A percentile compares a stretch with the other conserved stretches of the same genome.
phyloP scores from a whole-genome alignment of 1,140 invertebrate genomes.

The Ceratina calcarata region DNA sequence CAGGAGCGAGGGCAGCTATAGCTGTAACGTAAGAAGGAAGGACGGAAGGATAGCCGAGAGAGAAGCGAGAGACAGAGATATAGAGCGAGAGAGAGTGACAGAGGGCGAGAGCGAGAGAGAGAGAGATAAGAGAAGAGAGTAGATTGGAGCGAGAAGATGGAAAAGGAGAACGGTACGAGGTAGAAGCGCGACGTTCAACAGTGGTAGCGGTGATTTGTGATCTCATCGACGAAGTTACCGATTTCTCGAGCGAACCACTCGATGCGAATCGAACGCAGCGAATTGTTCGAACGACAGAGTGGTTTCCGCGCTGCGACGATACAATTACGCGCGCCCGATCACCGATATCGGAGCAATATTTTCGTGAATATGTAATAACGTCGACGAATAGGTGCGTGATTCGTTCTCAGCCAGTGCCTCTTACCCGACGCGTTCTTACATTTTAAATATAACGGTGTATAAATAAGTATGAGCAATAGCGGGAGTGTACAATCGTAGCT shows the following conservation, averaged over 20 bases:
- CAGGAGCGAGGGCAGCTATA: not conserved
- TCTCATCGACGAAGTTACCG: slow-evolving; percentile 33
- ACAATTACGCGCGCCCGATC: slow-evolving; percentile 1
- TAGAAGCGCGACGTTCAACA: slow-evolving; percentile 53
- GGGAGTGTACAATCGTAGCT: slow-evolving; percentile 76
- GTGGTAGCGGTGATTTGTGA: slow-evolving; percentile 53
- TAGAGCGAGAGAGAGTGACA: not conserved
- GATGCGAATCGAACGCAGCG: slow-evolving; percentile 29
- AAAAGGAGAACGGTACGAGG: slow-evolving; percentile 28
- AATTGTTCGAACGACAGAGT: slow-evolving; percentile 32
- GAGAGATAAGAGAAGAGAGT: not conserved
- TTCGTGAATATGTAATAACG: slow-evolving; percentile 27
- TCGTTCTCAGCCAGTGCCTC: slow-evolving; percentile 15
- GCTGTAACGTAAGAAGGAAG: slow-evolving; percentile 20
- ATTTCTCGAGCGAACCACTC: slow-evolving; percentile 2
- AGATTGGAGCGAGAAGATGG: slow-evolving; percentile 5
- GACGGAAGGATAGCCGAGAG: not conserved
- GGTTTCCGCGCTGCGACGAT: slow-evolving; percentile 1
- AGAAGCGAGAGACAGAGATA: slow-evolving; percentile 2
- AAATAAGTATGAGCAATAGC: slow-evolving; percentile 82
- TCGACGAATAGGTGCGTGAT: slow-evolving; percentile 14
- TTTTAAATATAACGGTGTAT: slow-evolving; percentile 81
- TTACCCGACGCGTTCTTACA: slow-evolving; percentile 72
- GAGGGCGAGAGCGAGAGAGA: slow-evolving; percentile 8
- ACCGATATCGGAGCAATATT: slow-evolving; percentile 18